Evolutionary conservation across 2,888 invertebrate species (phyloP), one percentile per base, ranked within the genome.

Genomic region (Germaria angustata): DNA sequence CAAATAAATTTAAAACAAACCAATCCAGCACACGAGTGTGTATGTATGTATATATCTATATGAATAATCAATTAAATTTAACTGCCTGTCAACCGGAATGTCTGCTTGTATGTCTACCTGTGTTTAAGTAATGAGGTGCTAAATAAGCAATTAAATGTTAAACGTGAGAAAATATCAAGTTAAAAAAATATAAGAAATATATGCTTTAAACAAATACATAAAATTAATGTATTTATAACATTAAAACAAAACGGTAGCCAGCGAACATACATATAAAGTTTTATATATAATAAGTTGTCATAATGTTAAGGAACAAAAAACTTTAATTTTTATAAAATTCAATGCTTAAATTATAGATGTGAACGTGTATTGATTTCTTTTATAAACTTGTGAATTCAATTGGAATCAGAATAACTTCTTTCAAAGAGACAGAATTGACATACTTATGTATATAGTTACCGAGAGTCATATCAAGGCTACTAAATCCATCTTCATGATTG

Each of bases 71-170:
- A 46, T 71, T 34, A 32, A 24, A 36, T 15, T 24, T 22, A 39
- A 15, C 15, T n/a, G 55, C n/a, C 63, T 8, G 22, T n/a, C n/a
- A n/a, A n/a, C 20, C 73, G 8, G 22, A 28, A 20, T 15, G 15
- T 2, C 32, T 34, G n/a, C 6, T n/a, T 41, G 20, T 24, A 24
- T 36, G n/a, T 20, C 41, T 20, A 34, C 1, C 34, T 36, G 46
- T 46, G 11, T 22, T n/a, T 63, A 72, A 72, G 63, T 81, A 34
- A 73, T 63, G 68, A 77, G 73, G 77, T 81, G 78, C 44, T 78
- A 75, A 81, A 72, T 68, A 69, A 71, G 65, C 73, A 78, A 81
- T 81, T 75, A 75, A 81, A 75, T 81, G 24, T 78, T 63, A 61
- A 81, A 63, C 59, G 53, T 71, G 65, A 41, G 49, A 71, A 59